phyloP scores from a whole-genome alignment of 1,140 invertebrate species.

The Drosophila cardini region DNA sequence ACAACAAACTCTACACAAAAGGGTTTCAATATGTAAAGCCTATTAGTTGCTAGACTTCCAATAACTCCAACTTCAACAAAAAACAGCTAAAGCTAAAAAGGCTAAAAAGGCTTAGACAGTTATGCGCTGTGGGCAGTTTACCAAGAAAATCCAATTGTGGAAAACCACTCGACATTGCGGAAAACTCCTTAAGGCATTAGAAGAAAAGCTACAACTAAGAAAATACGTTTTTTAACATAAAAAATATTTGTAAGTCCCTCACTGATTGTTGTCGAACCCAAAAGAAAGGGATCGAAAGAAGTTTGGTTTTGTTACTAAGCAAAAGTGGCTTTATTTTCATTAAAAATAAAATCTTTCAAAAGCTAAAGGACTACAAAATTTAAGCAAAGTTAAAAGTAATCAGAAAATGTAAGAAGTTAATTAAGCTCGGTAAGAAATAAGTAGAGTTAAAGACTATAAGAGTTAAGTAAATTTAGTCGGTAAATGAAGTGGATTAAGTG shows the following conservation, averaged over 20 bases:
- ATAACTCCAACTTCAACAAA: neutral
- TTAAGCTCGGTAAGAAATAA: too few species aligned
- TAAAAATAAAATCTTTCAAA: too few species aligned
- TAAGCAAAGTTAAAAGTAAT: too few species aligned
- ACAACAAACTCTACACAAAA: slow-evolving; percentile 8
- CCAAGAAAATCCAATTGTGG: neutral
- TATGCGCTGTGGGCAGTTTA: slow-evolving; percentile 1
- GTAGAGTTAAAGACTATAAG: too few species aligned
- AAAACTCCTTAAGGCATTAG: neutral
- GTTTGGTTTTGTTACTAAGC: too few species aligned
- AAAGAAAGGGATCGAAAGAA: too few species aligned
- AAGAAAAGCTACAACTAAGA: neutral
- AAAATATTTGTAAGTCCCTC: neutral
- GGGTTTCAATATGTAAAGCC: slow-evolving; percentile 39
- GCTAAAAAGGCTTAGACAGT: slow-evolving; percentile 9
- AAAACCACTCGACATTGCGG: neutral
- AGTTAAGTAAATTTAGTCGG: too few species aligned
- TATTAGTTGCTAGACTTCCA: slow-evolving; percentile 30
- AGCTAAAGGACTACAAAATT: too few species aligned
- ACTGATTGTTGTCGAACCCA: too few species aligned
- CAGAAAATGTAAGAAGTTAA: too few species aligned
- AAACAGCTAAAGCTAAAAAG: neutral
- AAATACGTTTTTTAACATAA: neutral
- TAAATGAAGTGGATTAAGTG: too few species aligned
- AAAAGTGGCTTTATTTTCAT: too few species aligned